phyloP scores from a whole-genome alignment of 2,888 invertebrate species.

The Trissolcus japonicus region DNA sequence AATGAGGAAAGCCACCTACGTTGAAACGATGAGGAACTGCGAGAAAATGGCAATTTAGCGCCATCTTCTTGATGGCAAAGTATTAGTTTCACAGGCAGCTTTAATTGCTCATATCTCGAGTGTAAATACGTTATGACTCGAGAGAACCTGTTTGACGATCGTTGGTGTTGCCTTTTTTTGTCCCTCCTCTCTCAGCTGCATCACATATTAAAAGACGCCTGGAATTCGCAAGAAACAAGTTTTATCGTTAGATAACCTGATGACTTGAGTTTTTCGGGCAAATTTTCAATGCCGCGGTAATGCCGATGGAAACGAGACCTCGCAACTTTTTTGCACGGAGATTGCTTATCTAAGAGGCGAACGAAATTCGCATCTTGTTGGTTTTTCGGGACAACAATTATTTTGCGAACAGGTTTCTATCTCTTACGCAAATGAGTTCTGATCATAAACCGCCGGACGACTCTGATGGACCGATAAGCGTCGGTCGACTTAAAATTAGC shows the following conservation, averaged over 20 bases:
- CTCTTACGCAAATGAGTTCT: too few species aligned
- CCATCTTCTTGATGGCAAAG: constrained; percentile 39
- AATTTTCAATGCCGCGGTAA: not conserved
- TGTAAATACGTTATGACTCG: constrained; percentile 17
- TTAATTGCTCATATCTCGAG: constrained; percentile 36
- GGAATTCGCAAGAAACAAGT: not conserved
- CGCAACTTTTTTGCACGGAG: too few species aligned
- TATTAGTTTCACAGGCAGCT: constrained; percentile 30
- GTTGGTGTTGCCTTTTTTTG: constrained; percentile 18
- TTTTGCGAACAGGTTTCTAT: too few species aligned
- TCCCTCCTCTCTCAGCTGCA: not conserved
- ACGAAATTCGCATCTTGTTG: too few species aligned
- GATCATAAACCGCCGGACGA: too few species aligned
- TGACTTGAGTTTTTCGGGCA: not conserved
- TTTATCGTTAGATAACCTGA: too few species aligned
- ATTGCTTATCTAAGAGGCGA: too few species aligned
- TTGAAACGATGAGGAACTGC: constrained; percentile 14
- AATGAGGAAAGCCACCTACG: constrained; percentile 26
- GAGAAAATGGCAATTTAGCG: constrained; percentile 33
- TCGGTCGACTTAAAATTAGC: too few species aligned
- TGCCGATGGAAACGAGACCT: too few species aligned
- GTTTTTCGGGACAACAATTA: too few species aligned
- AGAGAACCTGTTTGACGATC: constrained; percentile 38
- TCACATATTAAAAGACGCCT: not conserved
- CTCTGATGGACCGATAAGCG: too few species aligned